Evolutionary conservation across 2,797 vertebrate species (phyloP), one percentile per base, ranked within the genome.

Genomic region (Phalloptychus januarius): DNA sequence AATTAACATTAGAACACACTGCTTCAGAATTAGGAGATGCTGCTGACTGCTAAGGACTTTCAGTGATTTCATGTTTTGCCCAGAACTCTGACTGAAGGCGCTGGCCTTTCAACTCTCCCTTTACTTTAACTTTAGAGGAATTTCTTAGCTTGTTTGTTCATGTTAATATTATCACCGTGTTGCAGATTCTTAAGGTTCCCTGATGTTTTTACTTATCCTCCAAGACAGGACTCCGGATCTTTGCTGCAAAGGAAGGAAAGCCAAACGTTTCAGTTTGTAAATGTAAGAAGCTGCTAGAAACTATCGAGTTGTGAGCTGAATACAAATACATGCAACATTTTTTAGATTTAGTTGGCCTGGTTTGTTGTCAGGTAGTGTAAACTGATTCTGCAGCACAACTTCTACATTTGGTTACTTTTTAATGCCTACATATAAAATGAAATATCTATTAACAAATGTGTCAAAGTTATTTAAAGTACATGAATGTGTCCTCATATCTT

Each of bases 1-100:
- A 85, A 91, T 87, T 87, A 89, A 58, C 71, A 84, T 83, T 67
- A 79, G 48, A 72, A 78, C 74, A 79, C 71, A 28, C 75, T 76
- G 76, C 74, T 86, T 80, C 67, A 28, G 71, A 76, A 71, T 85
- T 40, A 78, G 67, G 18, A 71, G 74, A 79, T 44, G 48, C 76
- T 7, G 2, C 28, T 77, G 76, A 79, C 69, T 74, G 76, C 79
- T 83, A 74, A 80, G 61, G 46, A 33, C 28, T 28, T 88, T 78
- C 75, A 84, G 82, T 85, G 71, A 85, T 81, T 82, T 83, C 2
- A 76, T 52, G 76, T 81, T 82, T 81, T 74, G 82, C 87, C 84
- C 75, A 52, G 71, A 88, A 79, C 76, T 44, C 82, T 81, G 87
- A 75, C 85, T 88, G 75, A 83, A 71, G 72, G 78, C 77, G 58